Evolutionary conservation across 2,113 vertebrate species (phyloP), one percentile per base, ranked within the genome.

Genomic region (Ameiurus melas): DNA sequence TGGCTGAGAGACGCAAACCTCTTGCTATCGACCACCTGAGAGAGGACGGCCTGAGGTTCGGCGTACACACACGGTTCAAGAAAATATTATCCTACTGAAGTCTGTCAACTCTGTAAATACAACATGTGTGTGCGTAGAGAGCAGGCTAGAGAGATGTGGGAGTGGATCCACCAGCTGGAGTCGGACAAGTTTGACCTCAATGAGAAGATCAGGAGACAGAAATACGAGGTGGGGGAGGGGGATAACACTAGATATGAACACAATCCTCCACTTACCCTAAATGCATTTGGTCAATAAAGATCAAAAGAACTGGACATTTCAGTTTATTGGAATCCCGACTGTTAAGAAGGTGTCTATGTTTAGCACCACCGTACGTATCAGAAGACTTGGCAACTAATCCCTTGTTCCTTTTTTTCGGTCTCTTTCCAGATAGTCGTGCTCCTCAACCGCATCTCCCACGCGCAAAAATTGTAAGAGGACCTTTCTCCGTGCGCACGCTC

Each of bases 141-240:
- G 89, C 95, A 93, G 84, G 97, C 97, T 66, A 95, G 97, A 85
- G 97, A 97, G 80, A 93, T 98, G 93, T 97, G 96, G 79, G 93
- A 97, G 87, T 96, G 96, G 93, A 97, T 98, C 93, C 94, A 97
- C 89, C 93, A 98, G 82, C 95, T 98, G 90, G 97, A 98, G 91
- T 97, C 97, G 0, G 97, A 98, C 90, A 98, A 98, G 92, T 98
- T 97, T 89, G 97, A 98, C 90, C 93, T 94, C 82, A 96, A 96
- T 89, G 96, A 96, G 87, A 93, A 96, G 87, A 93, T 97, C 94
- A 97, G 96, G 87, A 94, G 95, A 83, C 97, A 98, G 94, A 97
- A 95, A 92, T 98, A 98, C 0, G 97, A 98, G 96, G 1, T 62
- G 5, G 5, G 17, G 33, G 27, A 62, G 14, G 0, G 33, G 16